phyloP scores from a whole-genome alignment of 2,113 vertebrate species.

The Haemorhous mexicanus region DNA sequence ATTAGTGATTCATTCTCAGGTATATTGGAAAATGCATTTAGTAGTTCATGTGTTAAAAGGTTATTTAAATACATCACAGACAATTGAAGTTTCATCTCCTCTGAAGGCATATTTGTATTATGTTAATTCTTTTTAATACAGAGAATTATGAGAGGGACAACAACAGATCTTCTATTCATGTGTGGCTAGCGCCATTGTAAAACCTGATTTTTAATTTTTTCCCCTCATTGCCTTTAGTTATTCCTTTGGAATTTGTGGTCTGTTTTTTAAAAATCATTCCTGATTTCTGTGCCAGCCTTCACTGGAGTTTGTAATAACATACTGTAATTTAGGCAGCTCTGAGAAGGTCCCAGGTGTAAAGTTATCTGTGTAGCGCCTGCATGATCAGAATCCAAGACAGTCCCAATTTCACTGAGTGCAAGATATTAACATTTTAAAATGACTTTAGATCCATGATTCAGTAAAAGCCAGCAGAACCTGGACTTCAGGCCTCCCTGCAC shows the following conservation, averaged over 20 bases:
- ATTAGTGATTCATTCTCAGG: background rate
- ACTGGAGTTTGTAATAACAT: slow-evolving; percentile 45
- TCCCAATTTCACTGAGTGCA: background rate
- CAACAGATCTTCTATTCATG: background rate
- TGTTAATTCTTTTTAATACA: background rate
- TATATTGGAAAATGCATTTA: background rate
- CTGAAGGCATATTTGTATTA: background rate
- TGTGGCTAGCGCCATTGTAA: background rate
- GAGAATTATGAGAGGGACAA: background rate
- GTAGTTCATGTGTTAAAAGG: background rate
- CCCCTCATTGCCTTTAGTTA: background rate
- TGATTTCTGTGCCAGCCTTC: slow-evolving; percentile 34
- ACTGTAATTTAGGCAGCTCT: slow-evolving; percentile 47
- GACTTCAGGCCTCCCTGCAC: background rate
- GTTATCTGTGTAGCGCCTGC: slow-evolving; percentile 7
- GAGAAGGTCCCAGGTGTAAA: slow-evolving; percentile 32
- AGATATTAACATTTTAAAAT: slow-evolving; percentile 46
- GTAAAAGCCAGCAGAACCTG: background rate
- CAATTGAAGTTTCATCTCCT: background rate
- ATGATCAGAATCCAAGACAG: slow-evolving; percentile 48
- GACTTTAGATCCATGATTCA: background rate
- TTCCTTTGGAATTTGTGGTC: slow-evolving; percentile 29
- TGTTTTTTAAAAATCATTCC: slow-evolving; percentile 37
- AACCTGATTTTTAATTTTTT: background rate
- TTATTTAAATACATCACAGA: background rate